phyloP scores from a whole-genome alignment of 1,140 invertebrate genomes.

The Diprion similis region DNA sequence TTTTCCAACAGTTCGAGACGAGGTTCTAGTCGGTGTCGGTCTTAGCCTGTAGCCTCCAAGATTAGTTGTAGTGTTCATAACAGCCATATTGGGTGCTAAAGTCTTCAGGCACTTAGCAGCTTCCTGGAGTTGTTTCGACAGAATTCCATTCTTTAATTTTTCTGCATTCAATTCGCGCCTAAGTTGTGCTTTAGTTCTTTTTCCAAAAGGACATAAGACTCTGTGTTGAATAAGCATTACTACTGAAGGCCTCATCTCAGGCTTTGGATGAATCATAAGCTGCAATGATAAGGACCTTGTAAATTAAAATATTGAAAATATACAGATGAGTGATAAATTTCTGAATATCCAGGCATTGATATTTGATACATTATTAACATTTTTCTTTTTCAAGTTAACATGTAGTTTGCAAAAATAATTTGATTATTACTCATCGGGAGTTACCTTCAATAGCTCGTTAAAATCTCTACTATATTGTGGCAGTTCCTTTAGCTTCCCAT shows the following conservation, averaged over 20 bases:
- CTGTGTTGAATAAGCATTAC: constrained; percentile 51
- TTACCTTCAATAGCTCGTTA: constrained; percentile 68
- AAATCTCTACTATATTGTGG: constrained; percentile 68
- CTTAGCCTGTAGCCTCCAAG: background rate
- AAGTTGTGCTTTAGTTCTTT: constrained; percentile 58
- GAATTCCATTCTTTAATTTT: constrained; percentile 58
- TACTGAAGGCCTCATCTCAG: constrained; percentile 66
- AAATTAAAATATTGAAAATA: constrained; percentile 17
- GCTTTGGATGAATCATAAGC: constrained; percentile 70
- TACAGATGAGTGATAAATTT: background rate
- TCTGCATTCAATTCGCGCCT: constrained; percentile 61
- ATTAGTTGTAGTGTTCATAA: constrained; percentile 14
- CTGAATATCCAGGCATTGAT: too few species aligned
- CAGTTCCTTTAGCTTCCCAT: constrained; percentile 70
- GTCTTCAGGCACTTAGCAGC: constrained; percentile 41
- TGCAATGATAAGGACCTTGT: constrained; percentile 40
- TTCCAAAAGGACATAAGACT: constrained; percentile 54
- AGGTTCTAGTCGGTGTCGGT: constrained; percentile 25
- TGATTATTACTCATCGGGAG: constrained; percentile 18
- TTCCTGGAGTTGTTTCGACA: constrained; percentile 51
- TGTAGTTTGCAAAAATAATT: constrained; percentile 25
- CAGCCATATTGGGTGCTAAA: constrained; percentile 30
- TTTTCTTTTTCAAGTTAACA: constrained; percentile 36
- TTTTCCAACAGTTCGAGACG: constrained; percentile 54
- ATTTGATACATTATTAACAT: background rate